Evolutionary conservation across 2,888 invertebrate genomes (phyloP).

Genomic region (Noctua janthe): DNA sequence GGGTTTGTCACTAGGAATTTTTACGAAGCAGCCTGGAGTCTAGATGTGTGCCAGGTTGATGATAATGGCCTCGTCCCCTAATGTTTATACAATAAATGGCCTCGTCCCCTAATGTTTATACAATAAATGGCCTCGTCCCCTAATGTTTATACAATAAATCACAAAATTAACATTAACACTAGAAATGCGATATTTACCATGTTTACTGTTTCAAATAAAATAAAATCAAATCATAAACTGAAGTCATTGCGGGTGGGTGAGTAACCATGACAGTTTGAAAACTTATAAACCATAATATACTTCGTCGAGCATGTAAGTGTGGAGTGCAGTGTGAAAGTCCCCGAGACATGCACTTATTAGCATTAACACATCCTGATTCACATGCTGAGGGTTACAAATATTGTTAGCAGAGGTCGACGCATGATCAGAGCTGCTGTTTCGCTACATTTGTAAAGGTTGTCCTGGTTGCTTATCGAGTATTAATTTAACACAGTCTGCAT

Average conservation of each 20-base stretch:
- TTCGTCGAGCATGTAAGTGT: neutral
- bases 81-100: neutral
- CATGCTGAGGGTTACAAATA: conserved; percentile 31
- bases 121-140: neutral
- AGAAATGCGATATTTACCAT: neutral
- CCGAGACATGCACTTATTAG: conserved; percentile 8
- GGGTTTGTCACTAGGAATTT: neutral
- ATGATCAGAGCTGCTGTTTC: conserved; percentile 35
- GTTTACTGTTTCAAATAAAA: no score
- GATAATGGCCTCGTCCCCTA: no score
- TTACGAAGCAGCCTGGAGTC: neutral
- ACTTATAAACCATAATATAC: neutral
- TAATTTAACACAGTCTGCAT: neutral
- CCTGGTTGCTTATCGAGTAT: conserved; percentile 7
- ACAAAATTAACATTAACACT: no score
- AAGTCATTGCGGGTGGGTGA: no score
- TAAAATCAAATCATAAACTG: no score
- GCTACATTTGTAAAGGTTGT: conserved; percentile 29
- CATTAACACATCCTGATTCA: conserved; percentile 32
- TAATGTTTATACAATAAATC: neutral
- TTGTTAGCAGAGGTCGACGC: conserved; percentile 20
- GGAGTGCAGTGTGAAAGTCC: conserved; percentile 1
- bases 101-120: neutral
- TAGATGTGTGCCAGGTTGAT: neutral
- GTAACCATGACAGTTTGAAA: no score